A percentile compares a stretch with the other conserved stretches of the same genome.
Conservation (phyloP, 2,797 vertebrate species). For the Anguilla pacifica region DNA sequence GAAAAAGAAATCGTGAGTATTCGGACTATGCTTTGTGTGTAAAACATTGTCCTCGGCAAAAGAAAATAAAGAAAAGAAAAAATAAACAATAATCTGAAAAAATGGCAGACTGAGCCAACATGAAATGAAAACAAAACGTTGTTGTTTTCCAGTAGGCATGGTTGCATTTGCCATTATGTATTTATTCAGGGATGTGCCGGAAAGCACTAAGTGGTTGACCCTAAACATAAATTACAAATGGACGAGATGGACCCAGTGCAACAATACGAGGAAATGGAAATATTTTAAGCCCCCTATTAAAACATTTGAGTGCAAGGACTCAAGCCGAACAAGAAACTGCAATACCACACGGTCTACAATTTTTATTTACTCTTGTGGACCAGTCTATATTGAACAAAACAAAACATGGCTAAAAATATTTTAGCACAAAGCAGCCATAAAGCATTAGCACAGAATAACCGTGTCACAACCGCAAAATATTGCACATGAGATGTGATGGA, state of each 20-base stretch:
- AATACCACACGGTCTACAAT: background rate
- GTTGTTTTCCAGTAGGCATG: background rate
- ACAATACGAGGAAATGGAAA: background rate
- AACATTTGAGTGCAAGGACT: background rate
- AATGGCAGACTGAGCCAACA: background rate
- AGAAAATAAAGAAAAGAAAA: background rate
- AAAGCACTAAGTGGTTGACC: background rate
- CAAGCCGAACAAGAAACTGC: background rate
- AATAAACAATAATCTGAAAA: background rate
- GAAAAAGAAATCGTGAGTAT: background rate
- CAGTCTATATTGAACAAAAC: background rate
- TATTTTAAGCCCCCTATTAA: background rate
- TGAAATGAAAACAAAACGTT: background rate
- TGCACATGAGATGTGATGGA: background rate
- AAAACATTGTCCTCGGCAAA: background rate
- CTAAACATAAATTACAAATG: background rate
- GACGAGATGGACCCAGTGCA: background rate
- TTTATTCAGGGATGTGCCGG: background rate
- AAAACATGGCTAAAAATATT: background rate
- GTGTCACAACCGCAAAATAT: background rate
- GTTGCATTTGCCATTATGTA: background rate
- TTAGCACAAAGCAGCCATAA: slow-evolving; percentile 3
- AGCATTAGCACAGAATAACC: background rate
- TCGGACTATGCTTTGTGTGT: background rate
- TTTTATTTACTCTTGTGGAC: background rate